A percentile compares a stretch with the other conserved stretches of the same genome.
Evolutionary conservation across 2,113 vertebrate genomes (phyloP).

Genomic region (Peucedramus taeniatus): DNA sequence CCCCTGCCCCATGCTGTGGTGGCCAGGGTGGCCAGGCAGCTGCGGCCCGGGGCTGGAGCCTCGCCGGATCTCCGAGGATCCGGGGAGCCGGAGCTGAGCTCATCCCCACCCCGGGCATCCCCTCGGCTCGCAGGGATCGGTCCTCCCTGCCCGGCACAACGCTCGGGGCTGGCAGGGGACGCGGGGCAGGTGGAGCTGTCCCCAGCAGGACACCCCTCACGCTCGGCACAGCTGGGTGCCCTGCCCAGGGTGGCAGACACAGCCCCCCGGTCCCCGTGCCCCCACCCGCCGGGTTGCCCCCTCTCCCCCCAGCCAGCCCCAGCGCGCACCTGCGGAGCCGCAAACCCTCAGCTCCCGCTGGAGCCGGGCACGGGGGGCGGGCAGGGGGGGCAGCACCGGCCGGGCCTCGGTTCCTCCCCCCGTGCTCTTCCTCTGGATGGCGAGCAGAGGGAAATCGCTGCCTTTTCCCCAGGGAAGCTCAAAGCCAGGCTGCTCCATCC

Average conservation of each 20-base stretch:
- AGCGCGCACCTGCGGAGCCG: background rate
- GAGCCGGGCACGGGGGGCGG: accelerated
- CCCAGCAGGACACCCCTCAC: accelerated
- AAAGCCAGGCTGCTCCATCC: background rate
- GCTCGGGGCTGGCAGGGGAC: background rate
- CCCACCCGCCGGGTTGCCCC: background rate
- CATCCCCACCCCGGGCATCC: background rate
- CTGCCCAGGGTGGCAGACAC: background rate
- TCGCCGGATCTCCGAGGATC: accelerated
- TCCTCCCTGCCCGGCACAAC: background rate
- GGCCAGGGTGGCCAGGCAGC: background rate
- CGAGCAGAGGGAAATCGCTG: accelerated
- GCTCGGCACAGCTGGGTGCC: background rate
- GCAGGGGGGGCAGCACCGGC: background rate
- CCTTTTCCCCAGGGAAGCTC: background rate
- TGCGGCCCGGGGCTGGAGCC: background rate
- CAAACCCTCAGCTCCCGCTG: background rate
- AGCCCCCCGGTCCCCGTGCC: accelerated
- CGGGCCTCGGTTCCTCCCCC: accelerated
- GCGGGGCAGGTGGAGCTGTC: accelerated
- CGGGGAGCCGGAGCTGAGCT: background rate
- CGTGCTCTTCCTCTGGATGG: accelerated
- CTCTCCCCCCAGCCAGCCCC: background rate
- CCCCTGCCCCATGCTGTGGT: accelerated
- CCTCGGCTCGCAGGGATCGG: accelerated